Evolutionary conservation across 2,888 invertebrate genomes (phyloP).

Genomic region (Melieria crassipennis): DNA sequence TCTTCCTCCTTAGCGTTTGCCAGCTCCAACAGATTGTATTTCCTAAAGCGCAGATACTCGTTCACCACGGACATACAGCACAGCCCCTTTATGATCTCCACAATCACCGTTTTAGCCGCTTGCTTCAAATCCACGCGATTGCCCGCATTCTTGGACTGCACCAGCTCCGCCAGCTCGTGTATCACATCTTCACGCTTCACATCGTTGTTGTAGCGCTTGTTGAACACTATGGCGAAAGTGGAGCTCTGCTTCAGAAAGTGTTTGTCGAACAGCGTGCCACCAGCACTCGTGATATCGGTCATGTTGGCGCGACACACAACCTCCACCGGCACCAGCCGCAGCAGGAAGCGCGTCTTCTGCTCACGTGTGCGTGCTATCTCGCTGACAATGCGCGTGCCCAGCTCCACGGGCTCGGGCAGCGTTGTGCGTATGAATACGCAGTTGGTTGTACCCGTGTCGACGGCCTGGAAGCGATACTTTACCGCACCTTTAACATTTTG

Average conservation of each 20-base stretch:
- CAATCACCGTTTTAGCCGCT: conserved; percentile 80
- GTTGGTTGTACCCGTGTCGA: conserved; percentile 85
- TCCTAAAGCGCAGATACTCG: conserved; percentile 80
- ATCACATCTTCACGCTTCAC: conserved; percentile 78
- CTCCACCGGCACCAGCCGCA: conserved; percentile 85
- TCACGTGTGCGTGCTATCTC: conserved; percentile 76
- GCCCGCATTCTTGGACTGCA: conserved; percentile 74
- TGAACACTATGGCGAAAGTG: conserved; percentile 81
- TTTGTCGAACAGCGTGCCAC: conserved; percentile 75
- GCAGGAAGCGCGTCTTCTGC: conserved; percentile 78
- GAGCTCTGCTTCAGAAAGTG: conserved; percentile 77
- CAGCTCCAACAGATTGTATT: conserved; percentile 83
- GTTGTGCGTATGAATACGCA: conserved; percentile 86
- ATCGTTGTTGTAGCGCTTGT: conserved; percentile 80
- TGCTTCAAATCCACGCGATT: conserved; percentile 83
- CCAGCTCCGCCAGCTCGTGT: conserved; percentile 76
- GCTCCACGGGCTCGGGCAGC: conserved; percentile 76
- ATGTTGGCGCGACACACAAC: conserved; percentile 82
- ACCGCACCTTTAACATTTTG: conserved; percentile 61
- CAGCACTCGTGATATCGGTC: conserved; percentile 77
- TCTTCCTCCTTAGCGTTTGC: conserved; percentile 39
- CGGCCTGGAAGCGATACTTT: conserved; percentile 74
- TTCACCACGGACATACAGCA: conserved; percentile 84
- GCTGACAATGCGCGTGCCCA: conserved; percentile 75
- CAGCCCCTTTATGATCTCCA: conserved; percentile 84